Evolutionary conservation across 1,140 invertebrate species (phyloP).

Genomic region (Daktulosphaira vitifoliae): DNA sequence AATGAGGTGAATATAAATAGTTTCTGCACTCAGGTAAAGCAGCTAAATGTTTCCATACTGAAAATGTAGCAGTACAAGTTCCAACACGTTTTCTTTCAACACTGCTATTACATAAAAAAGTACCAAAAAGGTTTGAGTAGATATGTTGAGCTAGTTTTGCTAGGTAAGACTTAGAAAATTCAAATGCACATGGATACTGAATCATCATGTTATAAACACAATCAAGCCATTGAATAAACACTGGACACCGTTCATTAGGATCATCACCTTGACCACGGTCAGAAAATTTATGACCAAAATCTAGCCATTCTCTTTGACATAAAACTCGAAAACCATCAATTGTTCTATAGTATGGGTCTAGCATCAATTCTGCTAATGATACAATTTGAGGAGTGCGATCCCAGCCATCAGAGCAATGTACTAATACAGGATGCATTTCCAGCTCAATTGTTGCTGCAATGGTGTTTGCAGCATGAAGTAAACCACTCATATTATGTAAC

Average conservation of each 20-base stretch:
- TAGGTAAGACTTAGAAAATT: conserved; percentile 88
- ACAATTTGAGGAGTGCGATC: conserved; percentile 92
- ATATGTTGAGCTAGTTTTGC: conserved; percentile 92
- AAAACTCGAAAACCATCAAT: conserved; percentile 86
- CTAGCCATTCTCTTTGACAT: conserved; percentile 89
- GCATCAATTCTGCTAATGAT: conserved; percentile 76
- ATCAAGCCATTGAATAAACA: conserved; percentile 97
- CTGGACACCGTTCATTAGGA: conserved; percentile 84
- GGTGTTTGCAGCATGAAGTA: conserved; percentile 68
- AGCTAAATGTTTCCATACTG: conserved; percentile 78
- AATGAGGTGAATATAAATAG: conserved; percentile 64
- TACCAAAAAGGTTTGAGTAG: conserved; percentile 93
- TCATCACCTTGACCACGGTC: conserved; percentile 87
- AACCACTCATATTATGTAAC: conserved; percentile 77
- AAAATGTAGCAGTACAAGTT: conserved; percentile 64
- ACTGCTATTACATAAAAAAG: conserved; percentile 86
- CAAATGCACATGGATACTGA: conserved; percentile 88
- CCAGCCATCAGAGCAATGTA: conserved; percentile 96
- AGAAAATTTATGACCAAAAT: conserved; percentile 95
- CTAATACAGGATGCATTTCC: conserved; percentile 80
- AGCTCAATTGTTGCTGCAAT: conserved; percentile 70
- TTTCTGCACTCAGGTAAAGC: conserved; percentile 66
- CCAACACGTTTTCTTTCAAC: conserved; percentile 62
- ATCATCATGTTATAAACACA: conserved; percentile 83
- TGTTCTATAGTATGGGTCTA: conserved; percentile 90